Conservation (phyloP, 2,797 vertebrate species). For the Leucoraja ocellata region DNA sequence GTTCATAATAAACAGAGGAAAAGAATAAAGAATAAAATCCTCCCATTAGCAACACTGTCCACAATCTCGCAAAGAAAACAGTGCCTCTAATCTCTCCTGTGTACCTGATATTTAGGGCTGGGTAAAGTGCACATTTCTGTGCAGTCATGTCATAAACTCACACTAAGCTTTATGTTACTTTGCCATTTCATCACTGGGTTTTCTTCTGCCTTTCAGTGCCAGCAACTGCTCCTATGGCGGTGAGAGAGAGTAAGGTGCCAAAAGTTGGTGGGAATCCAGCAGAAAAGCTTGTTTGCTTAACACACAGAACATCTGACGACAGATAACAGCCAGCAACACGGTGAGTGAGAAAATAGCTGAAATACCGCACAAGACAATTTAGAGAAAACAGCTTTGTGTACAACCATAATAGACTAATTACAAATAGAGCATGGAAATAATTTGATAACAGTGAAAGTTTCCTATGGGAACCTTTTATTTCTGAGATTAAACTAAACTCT, state of each 20-base stretch:
- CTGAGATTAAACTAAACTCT: too few relatives aligned
- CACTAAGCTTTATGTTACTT: not conserved
- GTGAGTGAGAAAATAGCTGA: conserved; percentile 39
- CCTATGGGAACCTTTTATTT: not conserved
- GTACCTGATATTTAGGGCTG: not conserved
- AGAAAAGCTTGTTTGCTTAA: conserved; percentile 41
- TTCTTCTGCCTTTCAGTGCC: conserved; percentile 36
- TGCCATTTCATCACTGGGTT: not conserved
- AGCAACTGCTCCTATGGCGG: conserved; percentile 60
- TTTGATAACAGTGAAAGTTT: not conserved
- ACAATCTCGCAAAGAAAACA: too few relatives aligned
- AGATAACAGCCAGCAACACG: conserved; percentile 59
- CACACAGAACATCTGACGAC: conserved; percentile 51
- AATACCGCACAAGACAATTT: not conserved
- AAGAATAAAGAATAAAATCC: not conserved
- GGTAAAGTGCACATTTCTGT: not conserved
- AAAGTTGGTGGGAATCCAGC: conserved; percentile 46
- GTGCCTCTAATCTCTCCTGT: too few relatives aligned
- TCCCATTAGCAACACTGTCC: too few relatives aligned
- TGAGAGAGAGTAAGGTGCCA: conserved; percentile 51
- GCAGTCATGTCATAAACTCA: not conserved
- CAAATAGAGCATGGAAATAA: not conserved
- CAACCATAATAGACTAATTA: not conserved
- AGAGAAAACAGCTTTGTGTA: not conserved
- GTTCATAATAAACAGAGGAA: not conserved